Percentiles rank a stretch among this genome's conserved stretches.
Conservation (phyloP, 2,797 vertebrate species). For the Coranthus polyacanthus region DNA sequence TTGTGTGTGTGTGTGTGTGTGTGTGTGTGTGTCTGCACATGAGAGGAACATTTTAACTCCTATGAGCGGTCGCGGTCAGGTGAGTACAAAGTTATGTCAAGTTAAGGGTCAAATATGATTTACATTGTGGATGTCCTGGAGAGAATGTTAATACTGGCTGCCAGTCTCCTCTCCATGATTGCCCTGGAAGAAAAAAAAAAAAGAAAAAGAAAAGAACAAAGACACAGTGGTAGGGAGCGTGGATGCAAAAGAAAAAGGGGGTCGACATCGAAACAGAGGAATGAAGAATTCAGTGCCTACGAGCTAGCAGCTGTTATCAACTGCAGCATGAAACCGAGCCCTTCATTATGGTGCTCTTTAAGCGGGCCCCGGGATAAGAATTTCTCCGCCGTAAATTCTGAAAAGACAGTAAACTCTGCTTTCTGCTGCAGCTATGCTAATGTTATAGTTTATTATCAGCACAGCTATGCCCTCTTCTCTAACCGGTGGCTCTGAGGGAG, state of each 20-base stretch:
- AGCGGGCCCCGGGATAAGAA: too few relatives aligned
- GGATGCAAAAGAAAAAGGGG: slow-evolving; percentile 3
- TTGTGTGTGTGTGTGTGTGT: slow-evolving; percentile 12
- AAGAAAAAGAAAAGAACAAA: slow-evolving; percentile 26
- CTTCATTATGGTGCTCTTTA: slow-evolving; percentile 7
- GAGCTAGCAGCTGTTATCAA: slow-evolving; percentile 48
- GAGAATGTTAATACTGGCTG: slow-evolving; percentile 89
- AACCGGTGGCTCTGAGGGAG: slow-evolving; percentile 19
- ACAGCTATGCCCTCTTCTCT: slow-evolving; percentile 8
- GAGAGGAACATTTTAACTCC: not conserved
- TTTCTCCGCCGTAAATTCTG: too few relatives aligned
- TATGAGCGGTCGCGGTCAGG: slow-evolving; percentile 7
- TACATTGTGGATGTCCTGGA: slow-evolving; percentile 88
- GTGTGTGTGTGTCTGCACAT: not conserved
- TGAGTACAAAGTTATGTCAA: slow-evolving; percentile 19
- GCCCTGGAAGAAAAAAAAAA: slow-evolving; percentile 72
- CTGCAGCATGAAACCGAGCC: slow-evolving; percentile 32
- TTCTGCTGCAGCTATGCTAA: slow-evolving; percentile 32
- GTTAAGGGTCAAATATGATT: slow-evolving; percentile 65
- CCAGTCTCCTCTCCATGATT: slow-evolving; percentile 90
- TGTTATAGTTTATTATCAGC: slow-evolving; percentile 38
- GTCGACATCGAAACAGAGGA: slow-evolving; percentile 12
- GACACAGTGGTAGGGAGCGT: slow-evolving; percentile 15
- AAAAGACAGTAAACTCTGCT: slow-evolving; percentile 27
- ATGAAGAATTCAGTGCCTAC: slow-evolving; percentile 39